Conservation (phyloP, 2,113 vertebrate genomes). For the Phoenicopterus ruber region DNA sequence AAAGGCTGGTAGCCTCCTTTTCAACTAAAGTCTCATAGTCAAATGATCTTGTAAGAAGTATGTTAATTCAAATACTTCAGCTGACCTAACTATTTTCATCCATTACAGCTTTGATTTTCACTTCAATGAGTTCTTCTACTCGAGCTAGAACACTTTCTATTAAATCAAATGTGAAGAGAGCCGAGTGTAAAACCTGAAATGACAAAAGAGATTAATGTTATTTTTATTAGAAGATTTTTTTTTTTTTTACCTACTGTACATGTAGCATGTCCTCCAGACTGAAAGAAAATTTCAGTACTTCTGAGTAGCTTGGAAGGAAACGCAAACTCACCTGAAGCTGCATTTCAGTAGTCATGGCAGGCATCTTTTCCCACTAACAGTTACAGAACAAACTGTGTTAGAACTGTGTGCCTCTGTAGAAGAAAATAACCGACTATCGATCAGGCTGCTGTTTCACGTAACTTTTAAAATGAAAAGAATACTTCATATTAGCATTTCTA, state of each 20-base stretch:
- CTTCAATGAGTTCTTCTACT: slow-evolving; percentile 88
- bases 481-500: neutral
- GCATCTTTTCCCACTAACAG: slow-evolving; percentile 76
- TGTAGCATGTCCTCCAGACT: neutral
- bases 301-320: neutral
- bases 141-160: slow-evolving; percentile 91
- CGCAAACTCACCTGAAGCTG: slow-evolving; percentile 82
- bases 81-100: slow-evolving; percentile 70
- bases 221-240: neutral
- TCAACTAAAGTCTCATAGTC: neutral
- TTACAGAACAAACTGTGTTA: slow-evolving; percentile 67
- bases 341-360: slow-evolving; percentile 81
- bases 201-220: slow-evolving; percentile 48
- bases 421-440: neutral
- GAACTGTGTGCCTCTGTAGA: slow-evolving; percentile 49
- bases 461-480: neutral
- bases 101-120: slow-evolving; percentile 74
- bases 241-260: neutral
- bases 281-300: neutral
- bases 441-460: neutral
- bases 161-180: slow-evolving; percentile 93
- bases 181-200: slow-evolving; percentile 87
- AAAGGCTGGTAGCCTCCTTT: neutral
- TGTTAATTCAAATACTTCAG: slow-evolving; percentile 22
- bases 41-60: neutral